A percentile compares a stretch with the other conserved stretches of the same genome.
These are phyloP conservation scores for Chanos chanos DNA, from an alignment of 2,797 vertebrate species.

Conservation along the genomic window DNA sequence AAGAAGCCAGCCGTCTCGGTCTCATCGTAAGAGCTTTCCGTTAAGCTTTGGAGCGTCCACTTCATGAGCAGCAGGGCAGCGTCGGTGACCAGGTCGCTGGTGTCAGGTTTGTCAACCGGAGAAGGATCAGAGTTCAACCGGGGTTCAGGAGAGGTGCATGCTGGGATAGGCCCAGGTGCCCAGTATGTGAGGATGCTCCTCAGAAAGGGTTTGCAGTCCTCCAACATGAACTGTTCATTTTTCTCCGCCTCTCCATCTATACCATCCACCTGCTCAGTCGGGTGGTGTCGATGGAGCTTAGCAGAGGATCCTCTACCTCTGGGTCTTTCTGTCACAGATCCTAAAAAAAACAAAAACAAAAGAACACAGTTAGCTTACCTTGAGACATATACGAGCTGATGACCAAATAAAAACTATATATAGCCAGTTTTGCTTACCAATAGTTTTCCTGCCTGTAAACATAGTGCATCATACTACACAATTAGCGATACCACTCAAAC, in stretches of 20 bases:
- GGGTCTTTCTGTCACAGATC: constrained; percentile 70
- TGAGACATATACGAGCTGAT: no score
- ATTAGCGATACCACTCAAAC: no score
- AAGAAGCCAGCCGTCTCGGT: constrained; percentile 55
- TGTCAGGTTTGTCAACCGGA: constrained; percentile 14
- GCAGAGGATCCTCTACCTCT: constrained; percentile 58
- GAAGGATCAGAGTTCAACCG: neutral
- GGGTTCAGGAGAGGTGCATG: constrained; percentile 19
- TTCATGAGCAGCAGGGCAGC: constrained; percentile 59
- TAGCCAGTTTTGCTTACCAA: no score
- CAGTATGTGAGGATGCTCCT: constrained; percentile 75
- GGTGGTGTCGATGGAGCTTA: constrained; percentile 33
- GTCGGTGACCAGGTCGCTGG: constrained; percentile 30
- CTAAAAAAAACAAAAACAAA: constrained; percentile 60
- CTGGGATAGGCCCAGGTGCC: constrained; percentile 54
- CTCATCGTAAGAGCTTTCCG: constrained; percentile 49
- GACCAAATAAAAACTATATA: no score
- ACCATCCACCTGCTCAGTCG: constrained; percentile 38
- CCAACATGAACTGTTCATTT: constrained; percentile 48
- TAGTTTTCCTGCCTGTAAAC: no score
- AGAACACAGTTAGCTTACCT: no score
- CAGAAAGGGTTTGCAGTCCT: constrained; percentile 69
- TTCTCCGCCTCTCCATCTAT: constrained; percentile 35
- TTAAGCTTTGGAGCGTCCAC: constrained; percentile 75
- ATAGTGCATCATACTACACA: no score